A percentile compares a stretch with the other conserved stretches of the same genome.
phyloP scores from a whole-genome alignment of 2,113 vertebrate species.

The Leucosticte australis region DNA sequence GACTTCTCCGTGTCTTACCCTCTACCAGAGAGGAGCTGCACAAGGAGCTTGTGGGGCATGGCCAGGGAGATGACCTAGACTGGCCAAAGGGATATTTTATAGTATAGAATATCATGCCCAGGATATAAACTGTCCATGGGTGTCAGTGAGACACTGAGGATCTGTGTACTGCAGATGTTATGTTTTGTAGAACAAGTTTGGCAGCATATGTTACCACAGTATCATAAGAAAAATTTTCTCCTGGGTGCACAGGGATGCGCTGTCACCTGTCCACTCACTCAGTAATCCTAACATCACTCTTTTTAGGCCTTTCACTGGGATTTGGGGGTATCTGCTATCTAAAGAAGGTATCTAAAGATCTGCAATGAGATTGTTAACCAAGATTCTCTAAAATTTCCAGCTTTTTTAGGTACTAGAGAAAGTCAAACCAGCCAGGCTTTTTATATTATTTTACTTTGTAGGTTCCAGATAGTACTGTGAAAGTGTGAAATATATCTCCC shows the following conservation, averaged over 20 bases:
- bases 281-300: not conserved
- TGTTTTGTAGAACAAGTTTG: not conserved
- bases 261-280: not conserved
- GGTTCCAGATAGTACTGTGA: not conserved
- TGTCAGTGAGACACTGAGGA: not conserved
- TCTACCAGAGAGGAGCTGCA: not conserved
- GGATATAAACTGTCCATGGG: not conserved
- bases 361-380: not conserved
- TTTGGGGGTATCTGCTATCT: not conserved
- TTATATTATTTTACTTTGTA: not conserved
- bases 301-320: not conserved
- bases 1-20: not conserved
- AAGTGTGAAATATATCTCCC: not conserved
- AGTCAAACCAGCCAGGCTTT: not conserved
- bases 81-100: not conserved
- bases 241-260: not conserved
- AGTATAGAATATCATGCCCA: not conserved
- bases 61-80: not conserved
- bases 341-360: not conserved
- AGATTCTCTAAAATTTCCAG: not conserved
- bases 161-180: no score
- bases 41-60: not conserved
- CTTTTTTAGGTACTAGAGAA: not conserved
- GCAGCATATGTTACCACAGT: not conserved
- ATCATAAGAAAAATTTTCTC: not conserved